Evolutionary conservation across 2,113 vertebrate species (phyloP), one percentile per base, ranked within the genome.

Genomic region (Climacteris rufus): DNA sequence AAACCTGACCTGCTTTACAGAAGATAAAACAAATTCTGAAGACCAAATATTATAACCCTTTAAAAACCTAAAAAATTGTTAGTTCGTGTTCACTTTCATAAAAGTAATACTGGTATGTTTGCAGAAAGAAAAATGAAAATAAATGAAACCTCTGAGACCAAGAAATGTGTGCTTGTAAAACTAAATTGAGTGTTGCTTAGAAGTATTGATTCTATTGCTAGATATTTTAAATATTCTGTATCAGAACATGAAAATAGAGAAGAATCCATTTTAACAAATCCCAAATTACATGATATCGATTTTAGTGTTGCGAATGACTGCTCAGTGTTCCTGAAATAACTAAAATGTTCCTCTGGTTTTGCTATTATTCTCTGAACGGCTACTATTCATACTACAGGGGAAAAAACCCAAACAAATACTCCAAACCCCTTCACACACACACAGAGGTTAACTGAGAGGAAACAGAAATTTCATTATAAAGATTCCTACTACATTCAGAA

Each of bases 401-500:
- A 18, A 54, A 83, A 88, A 53, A 39, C 4, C 9, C 23, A 90
- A 42, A 54, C 10, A 47, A 91, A 37, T 59, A 79, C 30, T 68
- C 91, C 71, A 56, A 17, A 20, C n/a, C 69, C 69, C 52, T 68
- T 93, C n/a, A 44, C 4, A 7, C 39, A 83, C 33, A 83, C 57
- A 84, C 31, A 52, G 85, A 52, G 85, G 60, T 91, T 89, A 92
- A 92, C 80, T 39, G 45, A 94, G 42, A 90, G 11, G 11, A 61
- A 76, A 59, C 13, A 56, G 61, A 27, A 68, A 68, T 33, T 42
- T 81, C 37, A n/a, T 64, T 53, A 45, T 10, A 37, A 88, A 65
- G 9, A 79, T 78, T 69, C 56, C 78, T 83, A 91, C 65, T 63
- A 71, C 39, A 88, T 50, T 65, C 45, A 69, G 49, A 94, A 65